Evolutionary conservation across 2,888 invertebrate genomes (phyloP), one percentile per base, ranked within the genome.

Genomic region (Drosophila rellima): DNA sequence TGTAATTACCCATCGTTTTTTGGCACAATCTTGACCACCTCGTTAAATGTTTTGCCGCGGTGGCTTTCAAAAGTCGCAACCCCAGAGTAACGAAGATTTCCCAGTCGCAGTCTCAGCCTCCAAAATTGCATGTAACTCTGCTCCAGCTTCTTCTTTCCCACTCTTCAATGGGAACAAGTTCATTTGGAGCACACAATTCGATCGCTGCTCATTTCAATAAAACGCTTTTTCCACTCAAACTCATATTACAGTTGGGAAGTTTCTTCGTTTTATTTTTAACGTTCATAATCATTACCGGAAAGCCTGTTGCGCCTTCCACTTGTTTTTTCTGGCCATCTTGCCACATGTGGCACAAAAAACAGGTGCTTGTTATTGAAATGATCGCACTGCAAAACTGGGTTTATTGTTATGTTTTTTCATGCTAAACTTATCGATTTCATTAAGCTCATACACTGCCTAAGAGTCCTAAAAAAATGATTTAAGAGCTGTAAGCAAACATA

Each of bases 21-120:
- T 82, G 85, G 88, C 82, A 78, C 85, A 82, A 87, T 79, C 82
- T 84, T 80, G 83, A 80, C 83, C 83, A 83, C 78, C 86, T 88
- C 83, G 78, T 88, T 85, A 83, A 83, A 68, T 67, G 60, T 70
- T 70, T 77, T 74, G 56, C 47, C 8, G 80, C 88, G 83, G 83
- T 68, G 18, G 67, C 62, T 88, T 61, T 82, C 50, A 74, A 78
- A 78, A 70, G 74, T 20, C 17, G n/a, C 35, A 37, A 23, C 33
- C 55, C 20, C n/a, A 31, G 15, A 35, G 44, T 31, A 11, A 7
- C 39, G n/a, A n/a, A 52, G 39, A 8, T 35, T 35, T 69, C 31
- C 40, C 42, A 45, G 42, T 40, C 15, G 29, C 33, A 44, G 39
- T 69, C 31, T 37, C 42, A 45, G 39, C 26, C 17, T 2, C 17